Conservation (phyloP, 2,888 invertebrate genomes). For the Drosophila subquinaria region DNA sequence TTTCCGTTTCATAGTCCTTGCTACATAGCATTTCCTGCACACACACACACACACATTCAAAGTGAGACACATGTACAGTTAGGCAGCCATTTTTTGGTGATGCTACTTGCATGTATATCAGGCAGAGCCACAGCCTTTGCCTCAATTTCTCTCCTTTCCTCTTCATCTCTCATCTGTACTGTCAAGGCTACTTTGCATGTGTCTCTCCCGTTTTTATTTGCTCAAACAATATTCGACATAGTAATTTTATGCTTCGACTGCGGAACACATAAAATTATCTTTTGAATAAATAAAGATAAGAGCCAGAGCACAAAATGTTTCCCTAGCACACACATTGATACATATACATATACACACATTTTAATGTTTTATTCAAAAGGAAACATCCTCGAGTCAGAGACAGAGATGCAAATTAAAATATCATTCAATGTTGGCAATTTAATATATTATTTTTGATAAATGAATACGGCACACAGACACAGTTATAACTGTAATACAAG, state of each 20-base stretch:
- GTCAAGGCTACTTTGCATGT: constrained; percentile 64
- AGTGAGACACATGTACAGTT: constrained; percentile 34
- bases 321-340: constrained; percentile 46
- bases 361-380: constrained; percentile 81
- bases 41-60: constrained; percentile 18
- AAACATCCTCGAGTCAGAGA: constrained; percentile 66
- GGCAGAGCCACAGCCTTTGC: constrained; percentile 20
- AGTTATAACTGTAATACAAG: constrained; percentile 35
- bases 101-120: constrained; percentile 66
- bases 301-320: constrained; percentile 66
- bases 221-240: constrained; percentile 81
- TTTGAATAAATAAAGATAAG: constrained; percentile 81
- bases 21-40: constrained; percentile 74
- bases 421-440: constrained; percentile 81
- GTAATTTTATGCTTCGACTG: constrained; percentile 81
- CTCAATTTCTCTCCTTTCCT: constrained; percentile 7
- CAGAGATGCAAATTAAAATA: constrained; percentile 81
- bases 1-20: constrained; percentile 79
- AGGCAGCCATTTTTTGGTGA: constrained; percentile 80
- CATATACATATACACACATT: constrained; percentile 54
- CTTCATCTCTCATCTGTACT: constrained; percentile 4
- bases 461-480: constrained; percentile 64
- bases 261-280: constrained; percentile 81
- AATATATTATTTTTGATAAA: constrained; percentile 81
- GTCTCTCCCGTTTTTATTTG: constrained; percentile 78